Evolutionary conservation across 23 tunicate species (phyloP).

Genomic region (Aplidium turbinatum): DNA sequence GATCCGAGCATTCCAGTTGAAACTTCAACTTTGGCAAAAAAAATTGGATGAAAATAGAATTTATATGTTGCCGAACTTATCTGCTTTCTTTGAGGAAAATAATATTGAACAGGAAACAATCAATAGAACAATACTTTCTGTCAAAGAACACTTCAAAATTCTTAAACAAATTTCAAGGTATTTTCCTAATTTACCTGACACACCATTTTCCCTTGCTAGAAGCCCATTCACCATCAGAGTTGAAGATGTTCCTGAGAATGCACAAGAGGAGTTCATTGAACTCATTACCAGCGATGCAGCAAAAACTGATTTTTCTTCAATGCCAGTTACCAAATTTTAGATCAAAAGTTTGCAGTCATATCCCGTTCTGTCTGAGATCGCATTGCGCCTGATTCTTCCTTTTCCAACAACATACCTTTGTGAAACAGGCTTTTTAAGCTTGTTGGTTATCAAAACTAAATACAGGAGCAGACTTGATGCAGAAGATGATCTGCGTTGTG

Average conservation of each 20-base stretch:
- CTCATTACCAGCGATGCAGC: slow-evolving; percentile 48
- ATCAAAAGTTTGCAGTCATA: too few species aligned
- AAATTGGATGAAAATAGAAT: slow-evolving; percentile 33
- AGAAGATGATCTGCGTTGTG: too few species aligned
- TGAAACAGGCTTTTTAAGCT: too few species aligned
- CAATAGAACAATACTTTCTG: slow-evolving; percentile 50
- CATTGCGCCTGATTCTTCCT: too few species aligned
- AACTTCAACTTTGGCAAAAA: slow-evolving; percentile 36
- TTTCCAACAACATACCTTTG: too few species aligned
- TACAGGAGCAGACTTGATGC: too few species aligned
- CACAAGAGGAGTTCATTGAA: slow-evolving; percentile 53
- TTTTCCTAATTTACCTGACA: slow-evolving; percentile 44
- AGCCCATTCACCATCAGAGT: slow-evolving; percentile 54
- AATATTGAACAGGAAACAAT: slow-evolving; percentile 50
- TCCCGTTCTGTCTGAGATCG: too few species aligned
- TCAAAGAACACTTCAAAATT: slow-evolving; percentile 54
- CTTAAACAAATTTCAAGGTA: slow-evolving; percentile 42
- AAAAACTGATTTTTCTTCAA: neutral
- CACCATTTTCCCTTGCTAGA: slow-evolving; percentile 52
- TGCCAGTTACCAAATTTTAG: too few species aligned
- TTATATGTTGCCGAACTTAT: slow-evolving; percentile 20
- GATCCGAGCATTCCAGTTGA: slow-evolving; percentile 29
- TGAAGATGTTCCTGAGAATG: slow-evolving; percentile 58
- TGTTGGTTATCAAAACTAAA: too few species aligned
- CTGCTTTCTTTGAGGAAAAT: slow-evolving; percentile 50